These are phyloP conservation scores for Romanogobio albipinnatus DNA, from an alignment of 2,113 vertebrate genomes.

Conservation along the genomic window DNA sequence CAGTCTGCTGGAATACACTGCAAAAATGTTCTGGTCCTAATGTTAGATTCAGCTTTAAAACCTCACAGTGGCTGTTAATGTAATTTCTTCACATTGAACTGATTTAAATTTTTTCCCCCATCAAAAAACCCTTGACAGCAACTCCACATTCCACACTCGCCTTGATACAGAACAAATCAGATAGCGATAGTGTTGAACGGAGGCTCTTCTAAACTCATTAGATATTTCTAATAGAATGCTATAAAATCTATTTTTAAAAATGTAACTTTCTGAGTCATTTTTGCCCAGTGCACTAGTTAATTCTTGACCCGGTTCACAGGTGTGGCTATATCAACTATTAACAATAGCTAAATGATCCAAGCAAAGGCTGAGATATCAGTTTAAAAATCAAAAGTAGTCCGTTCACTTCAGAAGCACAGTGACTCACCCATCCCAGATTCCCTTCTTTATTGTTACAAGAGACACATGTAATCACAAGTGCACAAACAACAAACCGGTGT, in stretches of 20 bases:
- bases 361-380: not conserved
- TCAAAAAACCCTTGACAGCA: not conserved
- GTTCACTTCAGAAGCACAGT: not conserved
- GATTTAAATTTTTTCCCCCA: not conserved
- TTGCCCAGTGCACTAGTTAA: not conserved
- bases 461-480: not conserved
- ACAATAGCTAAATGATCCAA: not conserved
- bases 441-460: not conserved
- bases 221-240: not conserved
- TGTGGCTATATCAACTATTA: not conserved
- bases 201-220: not conserved
- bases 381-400: not conserved
- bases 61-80: not conserved
- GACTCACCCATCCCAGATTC: not conserved
- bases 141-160: not conserved
- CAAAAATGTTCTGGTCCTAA: not conserved
- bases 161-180: not conserved
- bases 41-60: not conserved
- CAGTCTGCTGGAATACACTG: not conserved
- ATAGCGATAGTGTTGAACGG: not conserved
- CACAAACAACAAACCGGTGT: not conserved
- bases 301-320: not conserved
- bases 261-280: not conserved
- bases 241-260: not conserved
- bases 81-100: not conserved